Conservation (phyloP, 2,888 invertebrate species). For the Drosophila borealis region DNA sequence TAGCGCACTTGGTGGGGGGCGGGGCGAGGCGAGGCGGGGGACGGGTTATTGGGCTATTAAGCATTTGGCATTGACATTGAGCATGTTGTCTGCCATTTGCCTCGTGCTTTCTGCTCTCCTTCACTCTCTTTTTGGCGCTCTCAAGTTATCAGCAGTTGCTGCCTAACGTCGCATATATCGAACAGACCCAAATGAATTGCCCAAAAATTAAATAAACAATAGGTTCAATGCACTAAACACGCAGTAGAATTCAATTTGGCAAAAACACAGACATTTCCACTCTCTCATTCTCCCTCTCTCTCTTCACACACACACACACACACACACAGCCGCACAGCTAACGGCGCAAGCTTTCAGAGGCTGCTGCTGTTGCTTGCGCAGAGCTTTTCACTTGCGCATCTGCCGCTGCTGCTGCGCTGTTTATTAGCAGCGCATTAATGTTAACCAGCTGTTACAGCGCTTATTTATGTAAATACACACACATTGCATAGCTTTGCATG, state of each 20-base stretch:
- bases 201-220: conserved; percentile 71
- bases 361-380: conserved; percentile 12
- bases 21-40: no score
- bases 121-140: background rate
- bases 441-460: conserved; percentile 17
- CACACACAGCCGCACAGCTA: conserved; percentile 2
- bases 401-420: background rate
- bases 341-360: conserved; percentile 30
- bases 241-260: conserved; percentile 74
- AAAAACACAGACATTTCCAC: conserved; percentile 19
- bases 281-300: background rate
- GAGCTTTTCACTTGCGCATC: conserved; percentile 34
- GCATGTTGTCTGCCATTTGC: conserved; percentile 18
- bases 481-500: background rate
- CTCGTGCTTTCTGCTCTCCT: conserved; percentile 7
- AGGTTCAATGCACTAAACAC: conserved; percentile 74
- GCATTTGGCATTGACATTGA: conserved; percentile 29
- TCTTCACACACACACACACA: background rate
- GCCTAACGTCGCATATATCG: conserved; percentile 67
- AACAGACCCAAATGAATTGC: conserved; percentile 54
- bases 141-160: conserved; percentile 64
- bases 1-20: no score
- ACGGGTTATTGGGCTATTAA: conserved; percentile 10
- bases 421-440: conserved; percentile 1
- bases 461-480: background rate